Evolutionary conservation across 1,140 invertebrate species (phyloP), one percentile per base, ranked within the genome.

Genomic region (Cydia pomonella): DNA sequence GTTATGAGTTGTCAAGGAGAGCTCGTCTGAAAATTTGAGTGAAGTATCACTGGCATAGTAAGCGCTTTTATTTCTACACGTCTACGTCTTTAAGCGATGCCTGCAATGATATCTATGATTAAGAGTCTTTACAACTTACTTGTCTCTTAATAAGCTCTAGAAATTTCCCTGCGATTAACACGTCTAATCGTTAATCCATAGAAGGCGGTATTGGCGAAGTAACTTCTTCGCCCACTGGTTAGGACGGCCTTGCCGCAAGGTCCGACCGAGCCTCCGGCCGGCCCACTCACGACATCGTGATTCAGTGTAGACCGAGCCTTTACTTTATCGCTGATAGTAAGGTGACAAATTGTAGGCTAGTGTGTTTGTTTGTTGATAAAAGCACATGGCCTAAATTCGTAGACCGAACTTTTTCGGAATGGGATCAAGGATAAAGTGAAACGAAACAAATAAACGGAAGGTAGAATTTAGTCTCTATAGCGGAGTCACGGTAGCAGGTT

Each of bases 221-320:
- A 25, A 23, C 18, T 53, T 44, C 23, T 63, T 77, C 87, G 85
- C 85, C 86, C 83, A 86, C 87, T 75, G 63, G 29, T 74, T 18
- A 76, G 69, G 72, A 76, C 89, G 91, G 83, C 91, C 91, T 92
- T 90, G 91, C 76, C 79, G 81, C 88, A 88, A 92, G 91, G 91
- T 87, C 86, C 84, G 83, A 79, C 79, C 84, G 72, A 89, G 84
- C 87, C 84, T 90, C 81, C 88, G 84, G 89, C 89, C 83, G 86
- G 88, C 73, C 62, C 72, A 33, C 73, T 77, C 29, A 59, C 75
- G 75, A 73, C 77, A 66, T 7, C 63, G 71, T 72, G 71, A 72
- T 25, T 44, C 44, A 72, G 71, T 50, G 27, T n/a, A 66, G 13
- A 38, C 29, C 29, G 1, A 7, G 23, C 64, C 64, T 69, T 18